phyloP scores from a whole-genome alignment of 1,140 invertebrate species.

The Pinna nobilis region DNA sequence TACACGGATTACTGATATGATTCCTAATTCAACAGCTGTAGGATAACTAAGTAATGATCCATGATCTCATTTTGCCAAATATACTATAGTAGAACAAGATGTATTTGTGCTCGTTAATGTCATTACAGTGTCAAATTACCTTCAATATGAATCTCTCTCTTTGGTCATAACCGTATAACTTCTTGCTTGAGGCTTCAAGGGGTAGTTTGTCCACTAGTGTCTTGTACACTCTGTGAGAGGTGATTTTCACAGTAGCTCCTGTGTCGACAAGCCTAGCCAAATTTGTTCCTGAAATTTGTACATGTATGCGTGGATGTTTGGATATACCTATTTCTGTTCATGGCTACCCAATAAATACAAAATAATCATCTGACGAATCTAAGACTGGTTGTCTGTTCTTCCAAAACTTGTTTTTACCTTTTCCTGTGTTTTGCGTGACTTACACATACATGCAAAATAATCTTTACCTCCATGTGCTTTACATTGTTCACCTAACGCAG shows the following conservation, averaged over 20 bases:
- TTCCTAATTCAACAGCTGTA: constrained; percentile 14
- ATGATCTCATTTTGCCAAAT: constrained; percentile 2
- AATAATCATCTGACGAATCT: not conserved
- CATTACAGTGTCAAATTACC: not conserved
- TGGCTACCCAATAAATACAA: not conserved
- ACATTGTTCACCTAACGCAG: constrained; percentile 18
- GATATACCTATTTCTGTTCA: too few species aligned
- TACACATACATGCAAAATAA: constrained; percentile 13
- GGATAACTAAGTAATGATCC: constrained; percentile 12
- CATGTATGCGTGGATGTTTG: not conserved
- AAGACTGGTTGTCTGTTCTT: not conserved
- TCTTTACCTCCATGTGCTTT: not conserved
- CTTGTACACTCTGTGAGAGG: too few species aligned
- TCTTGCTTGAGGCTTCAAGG: not conserved
- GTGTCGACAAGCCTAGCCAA: constrained; percentile 19
- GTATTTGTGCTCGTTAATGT: not conserved
- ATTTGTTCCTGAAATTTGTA: not conserved
- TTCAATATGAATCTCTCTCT: not conserved
- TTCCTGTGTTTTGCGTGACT: not conserved
- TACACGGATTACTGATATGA: not conserved
- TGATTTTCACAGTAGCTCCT: constrained; percentile 10
- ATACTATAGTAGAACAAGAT: constrained; percentile 1
- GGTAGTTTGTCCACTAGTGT: not conserved
- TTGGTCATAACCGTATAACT: constrained; percentile 17
- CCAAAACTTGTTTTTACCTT: not conserved